Evolutionary conservation across 2,888 invertebrate species (phyloP).

Genomic region (Lasioglossum morio): DNA sequence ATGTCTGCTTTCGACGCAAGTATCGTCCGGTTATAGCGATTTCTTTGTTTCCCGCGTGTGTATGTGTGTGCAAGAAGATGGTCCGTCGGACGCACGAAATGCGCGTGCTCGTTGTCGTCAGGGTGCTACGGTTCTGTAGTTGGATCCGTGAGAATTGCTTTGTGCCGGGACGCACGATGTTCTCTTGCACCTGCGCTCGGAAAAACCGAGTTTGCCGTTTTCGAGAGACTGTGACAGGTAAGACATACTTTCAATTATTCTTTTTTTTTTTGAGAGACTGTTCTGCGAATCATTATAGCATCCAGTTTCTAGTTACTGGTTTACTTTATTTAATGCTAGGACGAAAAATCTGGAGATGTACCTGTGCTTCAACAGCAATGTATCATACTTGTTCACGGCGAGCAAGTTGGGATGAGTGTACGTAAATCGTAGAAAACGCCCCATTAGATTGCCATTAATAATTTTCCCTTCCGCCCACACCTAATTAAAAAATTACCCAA

Average conservation of each 20-base stretch:
- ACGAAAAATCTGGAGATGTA: background rate
- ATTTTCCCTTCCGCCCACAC: too few species aligned
- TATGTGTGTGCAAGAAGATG: slow-evolving; percentile 15
- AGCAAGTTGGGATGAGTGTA: too few species aligned
- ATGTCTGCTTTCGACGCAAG: slow-evolving; percentile 38
- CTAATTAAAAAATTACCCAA: too few species aligned
- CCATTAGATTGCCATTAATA: too few species aligned
- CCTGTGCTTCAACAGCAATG: too few species aligned
- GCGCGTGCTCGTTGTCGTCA: slow-evolving; percentile 9
- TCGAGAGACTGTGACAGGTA: background rate
- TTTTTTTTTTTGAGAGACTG: background rate
- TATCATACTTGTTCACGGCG: background rate
- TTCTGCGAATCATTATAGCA: background rate
- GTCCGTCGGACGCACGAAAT: background rate
- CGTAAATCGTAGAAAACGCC: too few species aligned
- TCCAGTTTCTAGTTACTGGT: background rate
- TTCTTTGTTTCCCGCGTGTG: slow-evolving; percentile 41
- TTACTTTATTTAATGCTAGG: background rate
- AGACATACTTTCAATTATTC: background rate
- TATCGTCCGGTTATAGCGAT: slow-evolving; percentile 46
- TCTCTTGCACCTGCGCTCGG: background rate
- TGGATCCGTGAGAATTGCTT: slow-evolving; percentile 13
- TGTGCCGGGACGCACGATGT: background rate
- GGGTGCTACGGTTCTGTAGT: background rate
- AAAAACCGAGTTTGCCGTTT: background rate